Evolutionary conservation across 2,888 invertebrate genomes (phyloP).

Genomic region (Dromius quadrimaculatus): DNA sequence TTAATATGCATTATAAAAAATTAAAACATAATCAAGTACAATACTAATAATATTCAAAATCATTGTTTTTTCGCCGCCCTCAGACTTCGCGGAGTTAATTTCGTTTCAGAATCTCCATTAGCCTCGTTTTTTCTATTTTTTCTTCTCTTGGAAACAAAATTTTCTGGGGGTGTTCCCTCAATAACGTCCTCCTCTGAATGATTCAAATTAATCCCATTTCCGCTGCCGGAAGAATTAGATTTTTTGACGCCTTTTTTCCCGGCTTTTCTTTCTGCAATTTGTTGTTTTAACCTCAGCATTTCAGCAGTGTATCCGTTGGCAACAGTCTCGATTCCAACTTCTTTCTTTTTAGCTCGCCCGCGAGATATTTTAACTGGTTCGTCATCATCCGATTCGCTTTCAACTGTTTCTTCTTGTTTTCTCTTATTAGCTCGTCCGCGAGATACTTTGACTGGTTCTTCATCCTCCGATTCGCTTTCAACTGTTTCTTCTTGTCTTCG

Average conservation of each 20-base stretch:
- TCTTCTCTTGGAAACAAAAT: neutral
- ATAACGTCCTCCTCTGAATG: constrained; percentile 17
- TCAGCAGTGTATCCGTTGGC: constrained; percentile 54
- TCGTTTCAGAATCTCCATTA: constrained; percentile 1
- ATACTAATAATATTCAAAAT: too few relatives aligned
- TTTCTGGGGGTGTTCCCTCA: constrained; percentile 28
- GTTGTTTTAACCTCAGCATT: constrained; percentile 54
- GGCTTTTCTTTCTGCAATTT: constrained; percentile 49
- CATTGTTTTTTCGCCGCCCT: too few relatives aligned
- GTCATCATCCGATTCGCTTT: constrained; percentile 45
- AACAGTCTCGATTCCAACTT: constrained; percentile 28
- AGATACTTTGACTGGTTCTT: constrained; percentile 29
- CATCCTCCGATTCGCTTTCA: constrained; percentile 17
- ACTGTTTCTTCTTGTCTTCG: neutral
- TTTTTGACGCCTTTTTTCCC: constrained; percentile 26
- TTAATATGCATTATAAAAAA: too few relatives aligned
- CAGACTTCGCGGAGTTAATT: constrained; percentile 16
- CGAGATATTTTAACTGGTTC: constrained; percentile 9
- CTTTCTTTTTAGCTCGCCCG: constrained; percentile 5
- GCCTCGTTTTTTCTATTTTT: too few relatives aligned
- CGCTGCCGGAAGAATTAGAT: constrained; percentile 31
- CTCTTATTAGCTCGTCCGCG: constrained; percentile 52
- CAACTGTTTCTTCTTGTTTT: constrained; percentile 49
- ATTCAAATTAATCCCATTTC: neutral
- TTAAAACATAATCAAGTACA: too few relatives aligned